Evolutionary conservation across 2,113 vertebrate species (phyloP), one percentile per base, ranked within the genome.

Genomic region (Osmerus eperlanus): DNA sequence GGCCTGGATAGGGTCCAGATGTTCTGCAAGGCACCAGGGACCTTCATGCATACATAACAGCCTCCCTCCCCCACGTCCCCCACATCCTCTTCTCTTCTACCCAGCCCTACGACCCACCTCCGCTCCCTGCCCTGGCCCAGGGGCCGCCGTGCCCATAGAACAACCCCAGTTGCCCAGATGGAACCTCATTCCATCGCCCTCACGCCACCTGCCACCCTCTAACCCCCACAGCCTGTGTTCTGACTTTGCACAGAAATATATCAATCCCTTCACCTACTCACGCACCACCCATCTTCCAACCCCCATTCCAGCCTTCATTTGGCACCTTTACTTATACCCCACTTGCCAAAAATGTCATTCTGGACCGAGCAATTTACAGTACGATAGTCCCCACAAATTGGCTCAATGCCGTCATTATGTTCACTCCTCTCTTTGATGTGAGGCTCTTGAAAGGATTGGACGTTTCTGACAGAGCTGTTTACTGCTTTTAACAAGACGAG

Each of bases 381-480:
- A 70, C 73, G 65, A 76, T 58, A 41, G 29, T 21, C 21, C 52
- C 41, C 51, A 59, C 67, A 68, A 68, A 80, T 79, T 77, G 78
- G 56, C 58, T 67, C 56, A 36, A 64, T 72, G 66, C n/a, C 29
- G 41, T 54, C 63, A 21, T 70, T 18, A 70, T 82, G 78, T 76
- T 36, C 65, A 72, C 61, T 56, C 68, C 23, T 63, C 56, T 21
- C 41, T 74, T 74, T 66, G 64, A 75, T 69, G 68, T 21, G 16
- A 28, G 54, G 54, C 55, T 71, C 71, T 76, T 67, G 71, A 77
- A 60, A 75, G 69, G 55, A 58, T 7, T 18, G 12, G 65, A 23
- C 29, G 19, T 63, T 71, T 60, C 58, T 58, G 71, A 77, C 36
- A 23, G 67, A 21, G 1, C 25, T 29, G 51, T 69, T 67, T 68